Percentiles rank a stretch among this genome's conserved stretches.
phyloP scores from a whole-genome alignment of 2,113 vertebrate genomes.

The Atrichornis clamosus region DNA sequence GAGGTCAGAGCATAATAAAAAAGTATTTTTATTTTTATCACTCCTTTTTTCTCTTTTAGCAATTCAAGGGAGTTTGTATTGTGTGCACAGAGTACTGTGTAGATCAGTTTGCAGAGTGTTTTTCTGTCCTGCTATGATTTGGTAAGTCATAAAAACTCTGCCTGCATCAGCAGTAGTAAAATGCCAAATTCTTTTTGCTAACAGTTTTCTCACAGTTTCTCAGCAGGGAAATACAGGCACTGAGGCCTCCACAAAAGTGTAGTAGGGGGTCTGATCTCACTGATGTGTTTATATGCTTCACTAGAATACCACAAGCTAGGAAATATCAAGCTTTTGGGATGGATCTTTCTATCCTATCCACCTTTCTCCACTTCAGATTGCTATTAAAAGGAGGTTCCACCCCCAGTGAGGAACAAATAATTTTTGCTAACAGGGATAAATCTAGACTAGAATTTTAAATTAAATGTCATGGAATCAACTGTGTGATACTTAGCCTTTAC shows the following conservation, averaged over 20 bases:
- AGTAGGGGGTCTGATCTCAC: background rate
- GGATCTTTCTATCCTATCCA: background rate
- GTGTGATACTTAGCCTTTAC: background rate
- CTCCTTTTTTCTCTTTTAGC: background rate
- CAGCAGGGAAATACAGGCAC: background rate
- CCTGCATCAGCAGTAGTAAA: background rate
- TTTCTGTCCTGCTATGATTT: background rate
- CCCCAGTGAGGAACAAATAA: background rate
- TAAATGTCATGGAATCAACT: background rate
- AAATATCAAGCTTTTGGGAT: background rate
- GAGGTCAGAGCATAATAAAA: background rate
- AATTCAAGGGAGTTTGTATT: conserved; percentile 10
- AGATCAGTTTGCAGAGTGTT: background rate
- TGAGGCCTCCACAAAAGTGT: background rate
- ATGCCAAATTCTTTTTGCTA: background rate
- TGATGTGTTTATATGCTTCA: background rate
- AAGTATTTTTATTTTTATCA: background rate
- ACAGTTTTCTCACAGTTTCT: background rate
- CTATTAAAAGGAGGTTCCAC: background rate
- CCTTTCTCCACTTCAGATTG: background rate
- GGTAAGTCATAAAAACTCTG: background rate
- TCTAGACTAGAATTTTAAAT: background rate
- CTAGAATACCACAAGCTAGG: background rate
- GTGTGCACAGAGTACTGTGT: background rate
- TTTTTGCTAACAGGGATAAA: background rate